Base-by-base conservation (phyloP, 2,888 invertebrate species). In the Chloroclystis v-ata region DNA sequence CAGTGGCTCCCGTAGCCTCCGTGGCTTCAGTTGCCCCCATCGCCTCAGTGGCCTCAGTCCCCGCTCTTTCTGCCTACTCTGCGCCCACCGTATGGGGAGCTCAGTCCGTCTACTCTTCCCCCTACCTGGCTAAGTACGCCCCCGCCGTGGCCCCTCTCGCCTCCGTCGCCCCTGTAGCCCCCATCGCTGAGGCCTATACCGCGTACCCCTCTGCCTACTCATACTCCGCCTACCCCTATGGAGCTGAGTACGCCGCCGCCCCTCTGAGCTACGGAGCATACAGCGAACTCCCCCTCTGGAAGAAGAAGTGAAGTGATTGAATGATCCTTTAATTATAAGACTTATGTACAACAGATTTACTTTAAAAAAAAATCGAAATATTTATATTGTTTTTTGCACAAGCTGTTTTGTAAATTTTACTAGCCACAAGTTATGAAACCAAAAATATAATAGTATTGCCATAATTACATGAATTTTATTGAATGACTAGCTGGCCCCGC, bases 101-200 rank as follows among this genome's bases (percentile, higher is more conserved):
- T 5, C 20, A 20, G 20, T 20, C 2, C 20, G n/a, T n/a, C n/a
- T n/a, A n/a, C n/a, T n/a, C 33, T 20, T n/a, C 14, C 26, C 8
- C 29, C 13, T 10, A n/a, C 38, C 9, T 43, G n/a, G n/a, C 37
- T 39, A 9, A 29, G 14, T 28, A 41, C 13, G 39, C 24, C 25
- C 26, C 26, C 30, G 12, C 28, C n/a, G 32, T 35, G 5, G 8
- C n/a, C 1, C 37, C 25, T 37, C 13, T 25, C 4, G 8, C n/a
- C 1, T 43, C 25, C 43, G 24, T 25, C 16, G 25, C 28, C 37
- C 24, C 30, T n/a, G 5, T 20, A 2, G 16, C 39, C 24, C 39
- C 39, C 10, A 16, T 28, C 32, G 13, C 38, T 6, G 33, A 63
- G 11, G 62, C 69, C 44, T 62, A 68, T 41, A 54, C 61, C 20